Evolutionary conservation across 2,113 vertebrate genomes (phyloP), one percentile per base, ranked within the genome.

Genomic region (Thryonomys swinderianus): DNA sequence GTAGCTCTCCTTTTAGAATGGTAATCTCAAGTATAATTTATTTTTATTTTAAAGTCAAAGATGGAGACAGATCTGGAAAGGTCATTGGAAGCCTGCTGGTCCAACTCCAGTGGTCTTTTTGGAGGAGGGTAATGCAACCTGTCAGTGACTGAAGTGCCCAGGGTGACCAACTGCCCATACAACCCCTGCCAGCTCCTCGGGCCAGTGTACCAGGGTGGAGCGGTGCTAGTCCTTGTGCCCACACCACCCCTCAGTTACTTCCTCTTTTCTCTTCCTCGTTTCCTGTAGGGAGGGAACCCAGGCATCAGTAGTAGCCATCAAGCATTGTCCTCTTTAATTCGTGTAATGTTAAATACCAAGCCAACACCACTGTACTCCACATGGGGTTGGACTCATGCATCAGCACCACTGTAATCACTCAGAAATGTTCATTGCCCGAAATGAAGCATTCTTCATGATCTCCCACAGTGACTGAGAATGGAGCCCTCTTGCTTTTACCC

Each of bases 231-330:
- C 67, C 30, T 71, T 18, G 42, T 6, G 42, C 32, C 30, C 51
- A 34, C 16, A 64, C 4, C 10, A 2, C 37, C 23, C 57, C 37
- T 7, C 55, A 55, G 81, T 88, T 73, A 51, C 76, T 89, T 81
- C 53, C n/a, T 87, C 64, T 79, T 64, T 81, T 94, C 73, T 80
- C 71, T 95, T n/a, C 48, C 10, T 61, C 59, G 40, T 95, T 85
- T 91, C 42, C 66, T 30, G 6, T 30, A n/a, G 76, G 34, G 11
- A 78, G 21, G 32, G 53, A 66, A 82, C 30, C 20, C 30, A 84
- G 37, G n/a, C 23, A 64, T 51, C 85, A 69, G 21, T 37, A 61
- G 67, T 25, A 85, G n/a, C 20, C 64, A 55, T 64, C 0, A 17
- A 57, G 30, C 59, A 45, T 45, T 94, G 37, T 73, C 67, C 40